phyloP scores from a whole-genome alignment of 2,888 invertebrate species.

The Metopia argyrocephala region DNA sequence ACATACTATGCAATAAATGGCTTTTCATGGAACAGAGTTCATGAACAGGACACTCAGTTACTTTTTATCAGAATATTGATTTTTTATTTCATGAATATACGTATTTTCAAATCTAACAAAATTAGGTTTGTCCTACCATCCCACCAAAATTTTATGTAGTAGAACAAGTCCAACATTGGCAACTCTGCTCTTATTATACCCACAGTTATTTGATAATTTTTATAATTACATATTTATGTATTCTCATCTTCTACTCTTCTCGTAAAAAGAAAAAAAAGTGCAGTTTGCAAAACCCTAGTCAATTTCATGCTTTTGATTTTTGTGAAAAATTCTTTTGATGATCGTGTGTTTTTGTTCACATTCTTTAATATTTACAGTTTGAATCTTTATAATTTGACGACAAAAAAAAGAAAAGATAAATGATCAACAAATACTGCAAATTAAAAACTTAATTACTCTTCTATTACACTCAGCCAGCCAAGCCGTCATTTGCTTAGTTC shows the following conservation, averaged over 20 bases:
- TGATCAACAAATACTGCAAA: not conserved
- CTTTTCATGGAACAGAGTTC: too few species aligned
- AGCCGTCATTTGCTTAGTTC: too few species aligned
- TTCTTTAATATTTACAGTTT: conserved; percentile 63
- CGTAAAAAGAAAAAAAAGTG: conserved; percentile 28
- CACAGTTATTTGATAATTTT: not conserved
- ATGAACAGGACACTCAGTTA: too few species aligned
- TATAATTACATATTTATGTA: not conserved
- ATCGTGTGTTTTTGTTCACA: conserved; percentile 49
- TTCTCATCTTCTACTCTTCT: not conserved
- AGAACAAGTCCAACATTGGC: not conserved
- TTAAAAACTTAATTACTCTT: not conserved
- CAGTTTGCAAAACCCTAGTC: conserved; percentile 44
- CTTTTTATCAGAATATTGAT: too few species aligned
- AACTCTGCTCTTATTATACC: not conserved
- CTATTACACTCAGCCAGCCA: not conserved
- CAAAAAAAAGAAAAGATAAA: not conserved
- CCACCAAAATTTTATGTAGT: too few species aligned
- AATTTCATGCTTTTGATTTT: conserved; percentile 51
- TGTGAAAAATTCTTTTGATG: conserved; percentile 34
- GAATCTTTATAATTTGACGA: conserved; percentile 16
- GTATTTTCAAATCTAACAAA: too few species aligned
- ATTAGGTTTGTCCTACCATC: too few species aligned
- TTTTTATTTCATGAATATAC: too few species aligned
- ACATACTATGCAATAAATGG: too few species aligned